phyloP scores from a whole-genome alignment of 2,888 invertebrate genomes.

The Caradrina clavipalpis region DNA sequence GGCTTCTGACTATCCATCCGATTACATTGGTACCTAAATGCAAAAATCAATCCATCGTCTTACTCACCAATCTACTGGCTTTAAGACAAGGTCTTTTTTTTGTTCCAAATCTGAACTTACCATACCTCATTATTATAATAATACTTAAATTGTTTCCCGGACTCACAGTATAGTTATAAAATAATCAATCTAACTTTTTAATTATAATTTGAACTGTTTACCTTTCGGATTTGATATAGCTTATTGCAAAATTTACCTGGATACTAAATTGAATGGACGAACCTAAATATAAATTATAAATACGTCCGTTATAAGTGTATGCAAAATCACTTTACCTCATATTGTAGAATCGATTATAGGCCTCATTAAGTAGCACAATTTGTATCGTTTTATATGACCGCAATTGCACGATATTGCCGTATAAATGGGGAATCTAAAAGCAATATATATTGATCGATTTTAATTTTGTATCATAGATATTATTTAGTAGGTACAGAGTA shows the following conservation, averaged over 20 bases:
- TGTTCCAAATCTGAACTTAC: neutral
- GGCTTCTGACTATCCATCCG: no score
- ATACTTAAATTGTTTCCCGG: no score
- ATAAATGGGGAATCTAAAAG: conserved; percentile 41
- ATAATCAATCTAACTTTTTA: neutral
- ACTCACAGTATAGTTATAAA: neutral
- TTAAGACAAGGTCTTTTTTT: neutral
- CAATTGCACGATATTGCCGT: conserved; percentile 30
- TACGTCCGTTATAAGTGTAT: conserved; percentile 11
- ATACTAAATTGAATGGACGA: neutral
- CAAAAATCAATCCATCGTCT: no score
- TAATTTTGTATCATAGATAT: conserved; percentile 26
- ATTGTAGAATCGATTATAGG: conserved; percentile 47
- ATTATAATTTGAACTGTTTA: neutral
- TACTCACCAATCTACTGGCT: no score
- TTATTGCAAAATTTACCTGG: neutral
- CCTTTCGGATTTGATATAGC: neutral
- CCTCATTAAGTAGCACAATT: conserved; percentile 48
- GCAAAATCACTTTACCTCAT: conserved; percentile 41
- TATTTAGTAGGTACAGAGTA: neutral
- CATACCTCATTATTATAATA: no score
- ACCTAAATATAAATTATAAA: conserved; percentile 21
- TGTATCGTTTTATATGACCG: conserved; percentile 45
- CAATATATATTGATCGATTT: conserved; percentile 16
- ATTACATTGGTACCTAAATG: no score